Base-by-base conservation (phyloP, 2,888 invertebrate species). In the Cabera pusaria region DNA sequence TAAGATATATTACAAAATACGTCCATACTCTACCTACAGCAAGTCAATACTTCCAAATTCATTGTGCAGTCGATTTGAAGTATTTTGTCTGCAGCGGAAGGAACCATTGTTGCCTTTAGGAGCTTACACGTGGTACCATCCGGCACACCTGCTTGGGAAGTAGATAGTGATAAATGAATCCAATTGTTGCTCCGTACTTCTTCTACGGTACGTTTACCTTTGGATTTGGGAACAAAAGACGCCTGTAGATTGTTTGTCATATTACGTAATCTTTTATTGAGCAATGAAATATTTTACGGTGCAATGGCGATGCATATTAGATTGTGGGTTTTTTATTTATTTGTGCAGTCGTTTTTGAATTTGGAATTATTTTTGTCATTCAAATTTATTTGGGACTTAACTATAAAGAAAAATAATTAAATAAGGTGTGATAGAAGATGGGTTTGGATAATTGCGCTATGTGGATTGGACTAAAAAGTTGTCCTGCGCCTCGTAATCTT, bases 61-160 rank as follows among this genome's bases (percentile, higher is more conserved):
- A 43, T 41, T 39, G 50, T 51, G 23, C 43, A 53, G 44, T 52
- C 34, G 38, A 51, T 54, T 51, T 33, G 38, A 41, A 64, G 36
- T 47, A 50, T 32, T 50, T 51, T 49, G 54, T 52, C 49, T 56
- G 40, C 54, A 55, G 64, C 75, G 75, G 77, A 77, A 76, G 75
- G 73, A 69, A 69, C 67, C 54, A 50, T 59, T 56, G 51, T 56
- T 44, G 51, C 57, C 66, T 66, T 69, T 52, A 56, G 33, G 37
- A 29, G 28, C 17, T 28, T 56, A 70, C 75, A 72, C 73, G 76
- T 72, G 70, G 71, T 63, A 53, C 63, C 63, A 67, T 73, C 72
- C 74, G 73, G 72, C 64, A 72, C 75, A 77, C 77, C 76, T 78
- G 77, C 61, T 59, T 62, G 59, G 58, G 58, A 60, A 58, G 59